phyloP scores from a whole-genome alignment of 1,140 invertebrate species.

The Paramacrobiotus metropolitanus region DNA sequence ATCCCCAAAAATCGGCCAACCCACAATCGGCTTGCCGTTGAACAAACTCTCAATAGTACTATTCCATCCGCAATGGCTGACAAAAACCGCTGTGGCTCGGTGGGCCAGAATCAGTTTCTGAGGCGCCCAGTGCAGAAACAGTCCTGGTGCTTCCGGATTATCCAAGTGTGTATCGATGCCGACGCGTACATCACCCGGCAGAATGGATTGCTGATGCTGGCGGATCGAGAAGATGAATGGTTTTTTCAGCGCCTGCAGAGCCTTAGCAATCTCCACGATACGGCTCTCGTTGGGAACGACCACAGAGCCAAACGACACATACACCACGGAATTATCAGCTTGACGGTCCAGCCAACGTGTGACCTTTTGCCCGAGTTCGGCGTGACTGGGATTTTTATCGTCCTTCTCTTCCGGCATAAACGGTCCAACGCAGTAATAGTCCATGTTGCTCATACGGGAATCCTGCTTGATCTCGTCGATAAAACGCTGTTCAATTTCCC shows the following conservation, averaged over 20 bases:
- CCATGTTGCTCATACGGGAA: background rate
- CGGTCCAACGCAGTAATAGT: background rate
- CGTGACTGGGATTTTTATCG: background rate
- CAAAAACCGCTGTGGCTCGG: background rate
- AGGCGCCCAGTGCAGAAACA: background rate
- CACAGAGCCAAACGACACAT: background rate
- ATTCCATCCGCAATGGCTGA: constrained; percentile 5
- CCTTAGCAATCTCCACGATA: background rate
- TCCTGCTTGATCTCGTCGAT: background rate
- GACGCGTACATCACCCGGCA: background rate
- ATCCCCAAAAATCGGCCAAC: background rate
- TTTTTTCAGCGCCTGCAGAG: background rate
- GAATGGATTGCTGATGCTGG: background rate
- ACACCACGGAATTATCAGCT: background rate
- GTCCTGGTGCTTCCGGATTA: background rate
- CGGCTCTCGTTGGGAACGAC: background rate
- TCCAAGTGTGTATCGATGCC: background rate
- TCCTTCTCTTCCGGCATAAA: background rate
- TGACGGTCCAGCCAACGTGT: background rate
- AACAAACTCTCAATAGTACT: background rate
- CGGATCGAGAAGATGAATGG: background rate
- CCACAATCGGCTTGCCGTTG: background rate
- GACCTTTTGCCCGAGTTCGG: background rate
- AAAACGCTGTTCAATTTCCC: background rate
- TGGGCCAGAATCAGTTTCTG: background rate